These are phyloP conservation scores for Carabus problematicus DNA, from an alignment of 2,888 invertebrate species.

Conservation along the genomic window DNA sequence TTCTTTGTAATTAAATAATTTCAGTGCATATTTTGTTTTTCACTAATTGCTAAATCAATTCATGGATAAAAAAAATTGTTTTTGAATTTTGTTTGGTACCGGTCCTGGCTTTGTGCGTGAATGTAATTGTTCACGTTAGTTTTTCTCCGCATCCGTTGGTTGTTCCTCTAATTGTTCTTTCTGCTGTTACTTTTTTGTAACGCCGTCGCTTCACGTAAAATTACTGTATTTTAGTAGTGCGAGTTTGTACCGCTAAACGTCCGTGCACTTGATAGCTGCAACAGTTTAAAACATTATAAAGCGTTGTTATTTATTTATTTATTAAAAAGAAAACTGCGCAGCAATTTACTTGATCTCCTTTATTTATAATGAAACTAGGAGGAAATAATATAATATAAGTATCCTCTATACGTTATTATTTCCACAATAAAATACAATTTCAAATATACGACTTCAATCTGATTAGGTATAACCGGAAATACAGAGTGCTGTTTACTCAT, in stretches of 20 bases:
- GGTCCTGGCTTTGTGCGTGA: constrained; percentile 26
- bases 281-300: too few species aligned
- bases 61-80: background rate
- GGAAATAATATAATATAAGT: constrained; percentile 9
- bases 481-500: too few species aligned
- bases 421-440: too few species aligned
- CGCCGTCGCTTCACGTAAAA: constrained; percentile 35
- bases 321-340: constrained; percentile 18
- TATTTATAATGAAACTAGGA: constrained; percentile 29
- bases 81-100: background rate
- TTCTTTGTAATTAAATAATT: too few species aligned
- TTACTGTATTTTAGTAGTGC: constrained; percentile 36
- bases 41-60: background rate
- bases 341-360: constrained; percentile 28
- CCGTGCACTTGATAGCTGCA: too few species aligned
- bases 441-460: too few species aligned
- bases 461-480: too few species aligned
- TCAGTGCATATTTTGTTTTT: background rate
- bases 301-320: background rate
- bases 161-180: constrained; percentile 35
- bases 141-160: constrained; percentile 19
- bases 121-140: constrained; percentile 33
- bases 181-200: constrained; percentile 38
- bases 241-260: background rate
- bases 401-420: too few species aligned